These are phyloP conservation scores for Arctopsyche grandis DNA, from an alignment of 1,140 invertebrate species.

Conservation along the genomic window DNA sequence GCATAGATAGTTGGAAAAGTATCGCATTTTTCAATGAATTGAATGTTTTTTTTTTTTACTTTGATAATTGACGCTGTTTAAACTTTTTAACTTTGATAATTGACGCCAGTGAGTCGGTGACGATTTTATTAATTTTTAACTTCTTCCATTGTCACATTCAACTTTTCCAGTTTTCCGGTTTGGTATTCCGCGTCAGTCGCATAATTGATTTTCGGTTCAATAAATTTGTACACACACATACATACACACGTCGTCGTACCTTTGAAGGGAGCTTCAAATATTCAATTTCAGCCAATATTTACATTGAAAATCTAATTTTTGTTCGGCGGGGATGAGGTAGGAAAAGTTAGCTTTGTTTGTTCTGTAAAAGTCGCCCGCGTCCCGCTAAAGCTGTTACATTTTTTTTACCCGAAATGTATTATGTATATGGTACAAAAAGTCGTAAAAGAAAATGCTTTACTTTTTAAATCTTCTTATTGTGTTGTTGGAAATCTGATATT, in stretches of 20 bases:
- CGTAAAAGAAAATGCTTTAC: neutral
- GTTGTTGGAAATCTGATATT: no score
- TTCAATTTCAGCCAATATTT: conserved; percentile 22
- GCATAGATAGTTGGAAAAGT: no score
- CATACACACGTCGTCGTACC: neutral
- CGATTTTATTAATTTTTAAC: no score
- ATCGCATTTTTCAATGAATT: no score
- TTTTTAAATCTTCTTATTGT: no score
- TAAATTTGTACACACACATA: conserved; percentile 4
- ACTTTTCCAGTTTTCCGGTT: neutral
- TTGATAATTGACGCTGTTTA: no score
- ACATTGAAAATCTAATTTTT: conserved; percentile 29
- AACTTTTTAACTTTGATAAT: no score
- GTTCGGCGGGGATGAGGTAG: neutral
- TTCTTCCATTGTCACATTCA: neutral
- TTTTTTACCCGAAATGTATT: neutral
- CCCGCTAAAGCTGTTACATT: no score
- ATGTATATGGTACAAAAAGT: neutral
- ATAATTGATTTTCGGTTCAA: conserved; percentile 21
- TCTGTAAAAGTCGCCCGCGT: neutral
- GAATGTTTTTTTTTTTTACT: no score
- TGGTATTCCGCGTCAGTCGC: neutral
- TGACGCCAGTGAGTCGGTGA: no score
- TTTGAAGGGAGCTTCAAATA: conserved; percentile 14
- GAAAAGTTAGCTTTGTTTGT: conserved; percentile 6